Conservation (phyloP, 2,113 vertebrate species). For the Mobula birostris region DNA sequence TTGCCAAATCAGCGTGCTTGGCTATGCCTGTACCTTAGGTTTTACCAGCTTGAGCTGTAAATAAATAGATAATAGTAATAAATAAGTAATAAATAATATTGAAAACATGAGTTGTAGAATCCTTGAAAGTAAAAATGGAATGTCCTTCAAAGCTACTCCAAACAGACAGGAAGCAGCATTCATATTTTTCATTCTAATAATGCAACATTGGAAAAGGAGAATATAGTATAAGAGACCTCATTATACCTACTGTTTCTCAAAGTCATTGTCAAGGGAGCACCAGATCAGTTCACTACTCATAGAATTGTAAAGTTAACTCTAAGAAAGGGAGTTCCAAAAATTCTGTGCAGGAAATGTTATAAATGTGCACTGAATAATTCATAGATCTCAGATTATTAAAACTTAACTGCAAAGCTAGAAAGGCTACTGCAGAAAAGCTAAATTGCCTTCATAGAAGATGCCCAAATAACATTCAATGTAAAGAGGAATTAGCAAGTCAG, state of each 20-base stretch:
- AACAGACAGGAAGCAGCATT: background rate
- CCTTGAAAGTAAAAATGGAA: no score
- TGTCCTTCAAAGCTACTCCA: background rate
- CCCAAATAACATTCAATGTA: background rate
- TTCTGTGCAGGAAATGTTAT: background rate
- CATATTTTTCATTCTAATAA: conserved; percentile 16
- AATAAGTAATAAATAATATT: no score
- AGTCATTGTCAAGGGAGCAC: conserved; percentile 27
- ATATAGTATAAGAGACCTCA: background rate
- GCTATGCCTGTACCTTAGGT: no score
- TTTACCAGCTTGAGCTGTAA: no score
- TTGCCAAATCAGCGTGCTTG: no score
- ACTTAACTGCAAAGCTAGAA: background rate
- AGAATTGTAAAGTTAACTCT: conserved; percentile 12
- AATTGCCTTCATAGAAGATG: background rate
- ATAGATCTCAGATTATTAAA: conserved; percentile 1
- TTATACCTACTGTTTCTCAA: conserved; percentile 27
- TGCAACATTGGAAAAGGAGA: background rate
- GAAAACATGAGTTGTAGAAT: no score
- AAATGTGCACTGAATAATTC: conserved; percentile 26
- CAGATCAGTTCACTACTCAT: background rate
- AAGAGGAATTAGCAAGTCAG: background rate
- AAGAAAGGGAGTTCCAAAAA: conserved; percentile 17
- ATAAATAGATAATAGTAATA: no score
- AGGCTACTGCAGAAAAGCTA: background rate